phyloP scores from a whole-genome alignment of 53 echinoderm and acorn worm genomes.

The Henricia sp. region DNA sequence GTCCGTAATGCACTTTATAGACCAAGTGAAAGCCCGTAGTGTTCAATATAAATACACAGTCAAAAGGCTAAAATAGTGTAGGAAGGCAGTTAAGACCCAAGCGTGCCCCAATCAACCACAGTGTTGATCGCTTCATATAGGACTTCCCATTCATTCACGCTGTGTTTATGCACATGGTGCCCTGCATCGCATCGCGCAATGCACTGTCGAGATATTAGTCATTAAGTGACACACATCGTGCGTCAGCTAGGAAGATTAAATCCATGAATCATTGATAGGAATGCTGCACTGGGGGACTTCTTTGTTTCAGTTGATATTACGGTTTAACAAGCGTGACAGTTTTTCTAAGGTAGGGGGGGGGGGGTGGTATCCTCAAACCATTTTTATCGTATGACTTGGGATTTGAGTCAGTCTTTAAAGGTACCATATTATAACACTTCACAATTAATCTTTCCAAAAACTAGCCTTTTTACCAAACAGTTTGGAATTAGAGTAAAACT shows the following conservation, averaged over 20 bases:
- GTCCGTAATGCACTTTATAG: background rate
- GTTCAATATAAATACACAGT: constrained; percentile 34
- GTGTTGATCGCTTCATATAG: background rate
- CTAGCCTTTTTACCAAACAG: too few relatives aligned
- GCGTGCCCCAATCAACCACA: constrained; percentile 13
- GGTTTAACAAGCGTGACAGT: too few relatives aligned
- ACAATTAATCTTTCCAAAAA: too few relatives aligned
- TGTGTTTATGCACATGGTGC: background rate
- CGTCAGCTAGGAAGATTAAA: constrained; percentile 47
- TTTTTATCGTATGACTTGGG: too few relatives aligned
- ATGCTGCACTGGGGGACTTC: constrained; percentile 1
- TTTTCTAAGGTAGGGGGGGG: too few relatives aligned
- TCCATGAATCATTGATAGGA: constrained; percentile 57
- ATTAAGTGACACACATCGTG: constrained; percentile 54
- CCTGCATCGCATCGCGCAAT: background rate
- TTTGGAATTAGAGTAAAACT: too few relatives aligned
- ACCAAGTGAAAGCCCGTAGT: constrained; percentile 1
- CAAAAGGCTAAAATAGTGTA: constrained; percentile 39
- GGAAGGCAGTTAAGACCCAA: constrained; percentile 28
- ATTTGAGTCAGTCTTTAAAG: too few relatives aligned
- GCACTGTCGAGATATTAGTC: constrained; percentile 23
- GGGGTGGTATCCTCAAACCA: too few relatives aligned
- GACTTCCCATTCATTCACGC: background rate
- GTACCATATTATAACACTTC: too few relatives aligned
- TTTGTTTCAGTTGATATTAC: background rate